phyloP scores from a whole-genome alignment of 2,888 invertebrate genomes.

The Coleophora flavipennella region DNA sequence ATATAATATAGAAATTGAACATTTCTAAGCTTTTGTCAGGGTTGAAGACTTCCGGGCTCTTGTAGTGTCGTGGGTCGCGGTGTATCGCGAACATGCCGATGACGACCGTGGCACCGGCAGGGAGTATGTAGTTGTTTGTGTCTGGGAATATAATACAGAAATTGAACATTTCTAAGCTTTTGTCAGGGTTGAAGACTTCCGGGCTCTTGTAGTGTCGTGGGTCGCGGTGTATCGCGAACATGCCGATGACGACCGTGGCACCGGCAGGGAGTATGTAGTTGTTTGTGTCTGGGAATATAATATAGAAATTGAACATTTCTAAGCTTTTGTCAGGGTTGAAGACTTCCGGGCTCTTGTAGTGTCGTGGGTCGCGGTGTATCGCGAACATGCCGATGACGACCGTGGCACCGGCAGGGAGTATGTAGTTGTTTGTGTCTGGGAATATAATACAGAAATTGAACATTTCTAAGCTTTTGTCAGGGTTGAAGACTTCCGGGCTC shows the following conservation, averaged over 20 bases:
- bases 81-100: constrained; percentile 79
- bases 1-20: constrained; percentile 6
- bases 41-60: constrained; percentile 80
- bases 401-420: constrained; percentile 79
- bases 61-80: constrained; percentile 76
- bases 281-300: constrained; percentile 65
- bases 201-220: constrained; percentile 79
- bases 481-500: constrained; percentile 77
- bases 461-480: too few species aligned
- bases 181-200: constrained; percentile 82
- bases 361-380: constrained; percentile 76
- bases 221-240: constrained; percentile 78
- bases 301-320: too few species aligned
- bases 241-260: constrained; percentile 77
- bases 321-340: too few species aligned
- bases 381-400: constrained; percentile 77
- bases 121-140: constrained; percentile 76
- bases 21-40: too few species aligned
- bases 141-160: constrained; percentile 51
- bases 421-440: constrained; percentile 74
- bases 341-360: constrained; percentile 75
- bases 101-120: constrained; percentile 80
- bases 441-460: too few species aligned
- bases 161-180: too few species aligned
- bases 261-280: constrained; percentile 79